phyloP scores from a whole-genome alignment of 2,797 vertebrate genomes.

The Coregonus ussuriensis region DNA sequence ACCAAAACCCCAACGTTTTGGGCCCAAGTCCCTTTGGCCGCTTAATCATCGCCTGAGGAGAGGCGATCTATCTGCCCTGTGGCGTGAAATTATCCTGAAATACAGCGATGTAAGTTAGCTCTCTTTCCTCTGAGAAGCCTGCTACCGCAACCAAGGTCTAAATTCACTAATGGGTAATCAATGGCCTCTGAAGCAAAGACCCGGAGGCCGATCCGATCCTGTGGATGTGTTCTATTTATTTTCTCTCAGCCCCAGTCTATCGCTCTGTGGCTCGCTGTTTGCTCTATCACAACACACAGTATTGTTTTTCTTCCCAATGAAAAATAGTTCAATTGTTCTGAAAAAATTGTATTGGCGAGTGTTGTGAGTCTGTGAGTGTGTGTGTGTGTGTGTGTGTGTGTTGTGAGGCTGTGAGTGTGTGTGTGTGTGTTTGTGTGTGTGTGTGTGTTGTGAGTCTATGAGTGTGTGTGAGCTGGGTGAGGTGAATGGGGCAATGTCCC shows the following conservation, averaged over 20 bases:
- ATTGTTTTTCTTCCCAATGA: too few relatives aligned
- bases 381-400: too few relatives aligned
- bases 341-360: too few relatives aligned
- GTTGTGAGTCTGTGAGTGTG: neutral
- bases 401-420: too few relatives aligned
- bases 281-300: neutral
- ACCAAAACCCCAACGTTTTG: neutral
- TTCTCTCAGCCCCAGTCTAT: neutral
- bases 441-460: too few relatives aligned
- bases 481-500: too few relatives aligned
- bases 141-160: conserved; percentile 62
- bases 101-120: conserved; percentile 54
- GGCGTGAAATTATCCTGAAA: conserved; percentile 57
- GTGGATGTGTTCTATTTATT: neutral
- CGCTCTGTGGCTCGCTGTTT: neutral
- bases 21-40: conserved; percentile 3
- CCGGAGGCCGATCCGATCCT: conserved; percentile 43
- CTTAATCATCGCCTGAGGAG: conserved; percentile 58
- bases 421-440: too few relatives aligned
- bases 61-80: conserved; percentile 46
- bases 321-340: too few relatives aligned
- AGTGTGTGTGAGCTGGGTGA: too few relatives aligned
- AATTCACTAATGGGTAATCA: conserved; percentile 72
- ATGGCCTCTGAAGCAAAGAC: conserved; percentile 50
- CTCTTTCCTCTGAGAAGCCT: conserved; percentile 17